Conservation (phyloP, 2,888 invertebrate species). For the Brenthis ino region DNA sequence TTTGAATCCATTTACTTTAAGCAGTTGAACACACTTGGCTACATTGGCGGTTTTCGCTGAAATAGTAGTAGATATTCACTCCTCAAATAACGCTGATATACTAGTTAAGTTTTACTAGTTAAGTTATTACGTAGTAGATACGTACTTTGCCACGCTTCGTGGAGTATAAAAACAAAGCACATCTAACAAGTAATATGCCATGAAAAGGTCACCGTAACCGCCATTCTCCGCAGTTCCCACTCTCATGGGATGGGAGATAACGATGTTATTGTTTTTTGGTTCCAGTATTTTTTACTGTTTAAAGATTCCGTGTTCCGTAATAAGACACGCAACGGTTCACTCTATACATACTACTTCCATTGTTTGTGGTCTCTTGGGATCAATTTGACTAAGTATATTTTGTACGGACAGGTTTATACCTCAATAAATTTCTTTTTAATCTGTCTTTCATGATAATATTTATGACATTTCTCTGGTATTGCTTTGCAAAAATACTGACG, state of each 20-base stretch:
- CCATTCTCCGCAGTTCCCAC: constrained; percentile 39
- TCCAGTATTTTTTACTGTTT: constrained; percentile 31
- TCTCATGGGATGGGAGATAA: constrained; percentile 44
- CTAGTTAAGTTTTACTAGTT: no score
- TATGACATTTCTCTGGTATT: background rate
- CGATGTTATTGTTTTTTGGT: constrained; percentile 43
- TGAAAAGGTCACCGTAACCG: constrained; percentile 25
- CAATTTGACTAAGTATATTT: no score
- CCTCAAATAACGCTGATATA: no score
- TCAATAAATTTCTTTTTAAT: no score
- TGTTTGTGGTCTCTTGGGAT: background rate
- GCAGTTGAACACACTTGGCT: no score
- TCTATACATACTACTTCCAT: background rate
- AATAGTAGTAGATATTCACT: no score
- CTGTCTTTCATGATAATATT: no score
- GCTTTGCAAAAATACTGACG: background rate
- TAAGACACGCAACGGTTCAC: constrained; percentile 26
- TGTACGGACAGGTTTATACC: no score
- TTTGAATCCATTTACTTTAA: no score
- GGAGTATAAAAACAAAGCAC: constrained; percentile 13
- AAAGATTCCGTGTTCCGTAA: constrained; percentile 36
- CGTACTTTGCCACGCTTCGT: background rate
- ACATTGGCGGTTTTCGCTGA: no score
- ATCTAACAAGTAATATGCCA: constrained; percentile 24
- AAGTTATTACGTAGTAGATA: no score